Conservation (phyloP, 2,113 vertebrate species). For the Leuciscus idus region DNA sequence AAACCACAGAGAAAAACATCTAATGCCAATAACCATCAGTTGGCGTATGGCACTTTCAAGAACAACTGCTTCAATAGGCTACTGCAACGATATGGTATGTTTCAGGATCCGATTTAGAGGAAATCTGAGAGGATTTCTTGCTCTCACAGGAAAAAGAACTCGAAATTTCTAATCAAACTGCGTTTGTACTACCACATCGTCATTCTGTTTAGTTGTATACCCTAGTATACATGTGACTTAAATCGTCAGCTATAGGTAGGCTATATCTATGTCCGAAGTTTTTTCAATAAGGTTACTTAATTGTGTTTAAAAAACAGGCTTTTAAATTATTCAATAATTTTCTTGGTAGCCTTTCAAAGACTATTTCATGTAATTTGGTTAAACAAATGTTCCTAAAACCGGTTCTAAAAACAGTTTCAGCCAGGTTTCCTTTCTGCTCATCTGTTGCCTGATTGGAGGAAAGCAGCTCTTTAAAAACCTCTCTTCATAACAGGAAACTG, state of each 20-base stretch:
- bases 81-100: constrained; percentile 1
- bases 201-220: background rate
- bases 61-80: background rate
- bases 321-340: background rate
- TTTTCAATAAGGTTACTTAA: background rate
- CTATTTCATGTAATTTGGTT: constrained; percentile 40
- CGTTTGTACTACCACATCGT: background rate
- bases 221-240: background rate
- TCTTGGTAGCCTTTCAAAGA: background rate
- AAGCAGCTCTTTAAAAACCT: constrained; percentile 85
- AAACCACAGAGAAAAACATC: constrained; percentile 30
- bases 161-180: background rate
- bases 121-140: background rate
- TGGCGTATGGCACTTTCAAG: background rate
- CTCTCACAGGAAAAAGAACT: background rate
- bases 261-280: background rate
- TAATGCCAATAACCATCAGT: constrained; percentile 26
- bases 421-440: constrained; percentile 85
- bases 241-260: background rate
- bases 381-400: constrained; percentile 68
- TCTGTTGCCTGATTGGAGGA: constrained; percentile 88
- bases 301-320: background rate
- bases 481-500: constrained; percentile 99
- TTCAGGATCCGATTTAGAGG: background rate
- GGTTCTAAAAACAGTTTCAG: constrained; percentile 75